phyloP scores from a whole-genome alignment of 1,140 invertebrate species.

The Samia ricini region DNA sequence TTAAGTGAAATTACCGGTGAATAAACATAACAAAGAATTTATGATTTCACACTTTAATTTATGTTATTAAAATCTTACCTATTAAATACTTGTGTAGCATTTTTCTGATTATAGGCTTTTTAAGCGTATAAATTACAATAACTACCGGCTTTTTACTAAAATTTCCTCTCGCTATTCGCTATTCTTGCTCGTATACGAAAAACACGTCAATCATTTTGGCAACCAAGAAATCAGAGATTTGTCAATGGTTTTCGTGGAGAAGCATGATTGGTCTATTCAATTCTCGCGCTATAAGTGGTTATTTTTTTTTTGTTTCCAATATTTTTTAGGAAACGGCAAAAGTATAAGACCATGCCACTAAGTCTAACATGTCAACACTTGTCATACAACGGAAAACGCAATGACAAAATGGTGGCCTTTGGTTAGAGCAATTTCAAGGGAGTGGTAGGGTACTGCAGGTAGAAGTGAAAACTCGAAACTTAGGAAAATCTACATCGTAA shows the following conservation, averaged over 20 bases:
- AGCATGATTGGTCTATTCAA: slow-evolving; percentile 52
- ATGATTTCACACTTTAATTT: slow-evolving; percentile 40
- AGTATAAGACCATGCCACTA: too few relatives aligned
- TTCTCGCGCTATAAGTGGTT: slow-evolving; percentile 23
- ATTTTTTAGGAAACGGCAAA: neutral
- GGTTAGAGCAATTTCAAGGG: too few relatives aligned
- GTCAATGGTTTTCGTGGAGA: slow-evolving; percentile 72
- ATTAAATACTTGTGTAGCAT: slow-evolving; percentile 52
- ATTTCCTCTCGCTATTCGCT: neutral
- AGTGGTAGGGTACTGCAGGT: too few relatives aligned
- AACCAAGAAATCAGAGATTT: slow-evolving; percentile 44
- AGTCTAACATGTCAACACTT: too few relatives aligned
- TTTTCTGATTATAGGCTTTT: slow-evolving; percentile 37
- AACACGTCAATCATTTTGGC: slow-evolving; percentile 63
- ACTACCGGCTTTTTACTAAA: slow-evolving; percentile 15
- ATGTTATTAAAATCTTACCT: slow-evolving; percentile 62
- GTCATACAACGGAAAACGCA: too few relatives aligned
- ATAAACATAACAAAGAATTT: slow-evolving; percentile 26
- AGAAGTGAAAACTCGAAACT: too few relatives aligned
- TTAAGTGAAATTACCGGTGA: slow-evolving; percentile 39
- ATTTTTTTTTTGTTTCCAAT: slow-evolving; percentile 4
- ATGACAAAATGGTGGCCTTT: too few relatives aligned
- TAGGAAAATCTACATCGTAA: too few relatives aligned
- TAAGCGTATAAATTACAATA: slow-evolving; percentile 26
- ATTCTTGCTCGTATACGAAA: slow-evolving; percentile 22